phyloP scores from a whole-genome alignment of 2,113 vertebrate species.

The Microcebus tavaratra region DNA sequence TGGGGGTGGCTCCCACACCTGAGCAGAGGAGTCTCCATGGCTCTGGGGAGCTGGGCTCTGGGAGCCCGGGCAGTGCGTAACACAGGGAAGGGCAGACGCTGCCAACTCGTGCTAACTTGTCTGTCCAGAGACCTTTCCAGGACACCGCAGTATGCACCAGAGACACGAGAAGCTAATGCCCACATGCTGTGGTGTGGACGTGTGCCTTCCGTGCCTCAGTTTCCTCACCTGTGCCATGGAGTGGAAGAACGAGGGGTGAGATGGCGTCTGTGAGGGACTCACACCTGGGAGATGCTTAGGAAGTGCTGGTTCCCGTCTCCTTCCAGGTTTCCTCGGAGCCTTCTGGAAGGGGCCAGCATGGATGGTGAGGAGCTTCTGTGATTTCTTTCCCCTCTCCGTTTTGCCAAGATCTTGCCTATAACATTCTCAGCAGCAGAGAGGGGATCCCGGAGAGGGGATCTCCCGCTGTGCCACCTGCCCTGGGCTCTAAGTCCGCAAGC shows the following conservation, averaged over 20 bases:
- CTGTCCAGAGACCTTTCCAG: not conserved
- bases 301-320: not conserved
- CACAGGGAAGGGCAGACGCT: rapidly evolving
- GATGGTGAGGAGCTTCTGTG: not conserved
- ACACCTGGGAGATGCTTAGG: not conserved
- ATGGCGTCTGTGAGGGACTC: not conserved
- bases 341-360: not conserved
- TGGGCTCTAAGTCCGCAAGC: not conserved
- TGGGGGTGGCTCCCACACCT: not conserved
- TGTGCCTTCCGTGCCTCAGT: not conserved
- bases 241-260: not conserved
- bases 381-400: not conserved
- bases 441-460: not conserved
- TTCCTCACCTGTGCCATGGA: not conserved
- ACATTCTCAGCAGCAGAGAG: not conserved
- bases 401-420: not conserved
- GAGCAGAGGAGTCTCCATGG: not conserved
- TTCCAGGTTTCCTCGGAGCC: not conserved
- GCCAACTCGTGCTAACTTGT: not conserved
- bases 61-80: not conserved
- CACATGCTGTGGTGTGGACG: not conserved
- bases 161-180: not conserved
- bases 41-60: not conserved
- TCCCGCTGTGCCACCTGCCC: not conserved
- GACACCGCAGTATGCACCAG: not conserved